Percentiles rank a stretch among this genome's conserved stretches.
These are phyloP conservation scores for Pogonomyrmex californicus DNA, from an alignment of 1,140 invertebrate species.

Conservation along the genomic window DNA sequence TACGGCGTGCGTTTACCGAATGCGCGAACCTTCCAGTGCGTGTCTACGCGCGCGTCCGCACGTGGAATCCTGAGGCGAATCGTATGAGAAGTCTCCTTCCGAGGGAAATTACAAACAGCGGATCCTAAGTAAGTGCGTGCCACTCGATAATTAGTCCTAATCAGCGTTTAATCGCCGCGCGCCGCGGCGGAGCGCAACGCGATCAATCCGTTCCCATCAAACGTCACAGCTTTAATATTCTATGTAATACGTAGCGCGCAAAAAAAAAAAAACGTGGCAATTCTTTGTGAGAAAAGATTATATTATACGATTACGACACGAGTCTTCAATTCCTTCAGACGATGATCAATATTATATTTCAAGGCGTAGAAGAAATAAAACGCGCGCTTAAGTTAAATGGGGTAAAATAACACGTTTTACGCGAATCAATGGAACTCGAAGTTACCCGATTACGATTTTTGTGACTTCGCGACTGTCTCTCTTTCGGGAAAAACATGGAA, in stretches of 20 bases:
- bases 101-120: constrained; percentile 58
- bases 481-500: constrained; percentile 27
- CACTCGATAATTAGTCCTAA: constrained; percentile 73
- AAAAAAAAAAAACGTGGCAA: background rate
- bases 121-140: constrained; percentile 20
- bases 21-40: constrained; percentile 65
- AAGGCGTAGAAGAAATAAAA: background rate
- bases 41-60: constrained; percentile 68
- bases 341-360: background rate
- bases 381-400: constrained; percentile 2
- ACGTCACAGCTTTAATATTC: constrained; percentile 31
- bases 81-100: constrained; percentile 45
- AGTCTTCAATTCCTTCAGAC: background rate
- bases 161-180: constrained; percentile 65
- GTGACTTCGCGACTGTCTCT: background rate
- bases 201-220: constrained; percentile 71
- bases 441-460: constrained; percentile 30
- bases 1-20: constrained; percentile 68
- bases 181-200: constrained; percentile 57
- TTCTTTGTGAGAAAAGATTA: constrained; percentile 2
- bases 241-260: background rate
- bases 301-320: too few species aligned
- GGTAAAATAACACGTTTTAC: constrained; percentile 37
- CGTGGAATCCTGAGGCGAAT: constrained; percentile 66
- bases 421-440: background rate